These are phyloP conservation scores for Oedothorax gibbosus DNA, from an alignment of 1,140 invertebrate species.

Conservation along the genomic window DNA sequence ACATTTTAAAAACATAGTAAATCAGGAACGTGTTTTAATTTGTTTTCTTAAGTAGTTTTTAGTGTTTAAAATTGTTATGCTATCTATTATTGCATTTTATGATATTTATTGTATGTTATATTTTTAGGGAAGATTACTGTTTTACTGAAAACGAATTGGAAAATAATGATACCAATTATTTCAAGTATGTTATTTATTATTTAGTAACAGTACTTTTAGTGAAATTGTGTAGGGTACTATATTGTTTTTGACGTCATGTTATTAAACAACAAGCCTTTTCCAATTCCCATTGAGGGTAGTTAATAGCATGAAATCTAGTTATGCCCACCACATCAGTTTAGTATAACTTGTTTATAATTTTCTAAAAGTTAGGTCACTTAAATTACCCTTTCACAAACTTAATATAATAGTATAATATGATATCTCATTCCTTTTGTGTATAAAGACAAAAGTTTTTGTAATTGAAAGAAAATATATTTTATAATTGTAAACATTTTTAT, in stretches of 20 bases:
- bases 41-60: no score
- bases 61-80: no score
- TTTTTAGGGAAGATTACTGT: conserved; percentile 11
- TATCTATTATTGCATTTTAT: no score
- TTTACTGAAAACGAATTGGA: conserved; percentile 31
- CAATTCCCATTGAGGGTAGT: no score
- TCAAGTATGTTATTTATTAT: conserved; percentile 26
- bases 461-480: neutral
- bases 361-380: neutral
- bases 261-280: no score
- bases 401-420: neutral
- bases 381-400: neutral
- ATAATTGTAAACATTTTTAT: neutral
- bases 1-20: no score
- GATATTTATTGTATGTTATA: neutral
- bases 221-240: neutral
- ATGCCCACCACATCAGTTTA: neutral
- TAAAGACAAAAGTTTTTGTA: neutral
- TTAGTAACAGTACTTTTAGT: neutral
- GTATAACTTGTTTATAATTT: neutral
- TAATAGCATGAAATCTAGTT: neutral
- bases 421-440: neutral
- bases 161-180: conserved; percentile 50
- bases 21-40: no score
- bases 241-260: neutral